Conservation (phyloP, 2,113 vertebrate genomes). For the Nannospalax galili region DNA sequence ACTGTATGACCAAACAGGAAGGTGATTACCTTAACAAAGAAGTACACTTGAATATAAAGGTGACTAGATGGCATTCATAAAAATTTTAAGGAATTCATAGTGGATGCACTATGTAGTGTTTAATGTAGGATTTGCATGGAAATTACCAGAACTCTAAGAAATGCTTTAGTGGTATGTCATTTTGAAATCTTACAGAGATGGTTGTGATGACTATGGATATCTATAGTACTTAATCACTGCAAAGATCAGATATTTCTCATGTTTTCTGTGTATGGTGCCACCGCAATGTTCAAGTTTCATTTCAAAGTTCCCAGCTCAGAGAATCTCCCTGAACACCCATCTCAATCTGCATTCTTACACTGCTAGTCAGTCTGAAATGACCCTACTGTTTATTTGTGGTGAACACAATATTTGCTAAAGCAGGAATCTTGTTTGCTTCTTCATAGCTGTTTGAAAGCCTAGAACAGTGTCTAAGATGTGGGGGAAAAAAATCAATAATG, state of each 20-base stretch:
- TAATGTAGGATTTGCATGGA: neutral
- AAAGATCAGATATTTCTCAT: neutral
- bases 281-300: neutral
- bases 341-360: neutral
- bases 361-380: neutral
- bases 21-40: neutral
- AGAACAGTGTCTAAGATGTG: neutral
- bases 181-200: constrained; percentile 5
- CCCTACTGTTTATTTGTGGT: neutral
- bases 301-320: neutral
- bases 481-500: neutral
- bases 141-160: constrained; percentile 9
- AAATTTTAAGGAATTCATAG: neutral
- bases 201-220: neutral
- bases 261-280: neutral
- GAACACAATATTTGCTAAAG: neutral
- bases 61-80: constrained; percentile 3
- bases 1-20: neutral
- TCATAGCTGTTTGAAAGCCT: too few relatives aligned
- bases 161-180: neutral
- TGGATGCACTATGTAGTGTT: neutral
- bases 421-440: too few relatives aligned
- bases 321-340: neutral
- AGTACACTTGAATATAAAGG: neutral
- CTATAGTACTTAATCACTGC: neutral